Evolutionary conservation across 1,140 invertebrate genomes (phyloP).

Genomic region (Leguminivora glycinivorella): DNA sequence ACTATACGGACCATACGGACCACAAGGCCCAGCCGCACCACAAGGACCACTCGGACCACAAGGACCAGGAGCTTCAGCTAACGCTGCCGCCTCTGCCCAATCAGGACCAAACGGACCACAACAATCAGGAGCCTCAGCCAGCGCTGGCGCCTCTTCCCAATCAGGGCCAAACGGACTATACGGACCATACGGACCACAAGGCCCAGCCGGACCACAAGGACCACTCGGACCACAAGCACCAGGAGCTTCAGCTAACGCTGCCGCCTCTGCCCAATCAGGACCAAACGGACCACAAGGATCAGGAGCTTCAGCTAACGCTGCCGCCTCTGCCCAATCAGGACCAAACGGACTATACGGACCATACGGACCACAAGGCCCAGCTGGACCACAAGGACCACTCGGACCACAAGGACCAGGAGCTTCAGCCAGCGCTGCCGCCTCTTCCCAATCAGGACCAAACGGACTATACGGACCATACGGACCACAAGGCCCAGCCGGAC

Average conservation of each 20-base stretch:
- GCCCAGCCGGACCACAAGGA: neutral
- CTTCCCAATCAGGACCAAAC: neutral
- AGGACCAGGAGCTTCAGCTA: too few species aligned
- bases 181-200: neutral
- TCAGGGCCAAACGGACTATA: neutral
- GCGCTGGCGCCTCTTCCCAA: neutral
- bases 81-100: too few species aligned
- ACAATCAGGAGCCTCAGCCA: neutral
- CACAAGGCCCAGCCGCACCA: neutral
- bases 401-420: neutral
- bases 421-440: neutral
- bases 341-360: conserved; percentile 23
- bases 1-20: too few species aligned
- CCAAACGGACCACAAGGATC: neutral
- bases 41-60: too few species aligned
- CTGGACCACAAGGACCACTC: conserved; percentile 24
- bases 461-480: neutral
- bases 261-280: neutral
- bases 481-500: neutral
- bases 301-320: conserved; percentile 3
- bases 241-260: conserved; percentile 31
- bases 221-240: neutral
- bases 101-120: too few species aligned
- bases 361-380: conserved; percentile 10
- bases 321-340: conserved; percentile 9